Evolutionary conservation across 2,888 invertebrate genomes (phyloP).

Genomic region (Drosophila neutralis): DNA sequence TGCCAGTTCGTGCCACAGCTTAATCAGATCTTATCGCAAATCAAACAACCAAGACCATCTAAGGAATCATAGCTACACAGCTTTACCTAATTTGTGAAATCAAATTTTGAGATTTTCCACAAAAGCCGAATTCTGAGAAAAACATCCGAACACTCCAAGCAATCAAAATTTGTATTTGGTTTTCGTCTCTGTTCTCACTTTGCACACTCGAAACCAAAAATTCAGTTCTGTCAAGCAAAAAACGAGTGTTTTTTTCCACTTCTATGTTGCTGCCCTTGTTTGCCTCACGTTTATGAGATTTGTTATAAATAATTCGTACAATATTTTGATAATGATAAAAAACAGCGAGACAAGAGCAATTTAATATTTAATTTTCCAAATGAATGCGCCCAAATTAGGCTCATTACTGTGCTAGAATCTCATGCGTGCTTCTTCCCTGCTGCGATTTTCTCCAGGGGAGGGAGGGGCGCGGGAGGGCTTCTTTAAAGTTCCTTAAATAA

Average conservation of each 20-base stretch:
- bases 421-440: slow-evolving; percentile 30
- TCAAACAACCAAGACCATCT: not conserved
- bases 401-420: slow-evolving; percentile 59
- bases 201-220: slow-evolving; percentile 8
- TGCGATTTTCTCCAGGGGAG: slow-evolving; percentile 5
- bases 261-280: slow-evolving; percentile 24
- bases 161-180: not conserved
- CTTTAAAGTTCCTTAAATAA: slow-evolving; percentile 54
- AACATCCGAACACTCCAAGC: not conserved
- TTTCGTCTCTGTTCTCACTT: not conserved
- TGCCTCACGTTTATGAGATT: slow-evolving; percentile 69
- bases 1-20: not conserved
- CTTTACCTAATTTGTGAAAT: slow-evolving; percentile 7
- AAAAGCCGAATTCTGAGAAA: slow-evolving; percentile 14
- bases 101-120: not conserved
- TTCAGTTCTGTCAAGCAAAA: slow-evolving; percentile 29
- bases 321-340: slow-evolving; percentile 39
- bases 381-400: slow-evolving; percentile 78
- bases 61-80: not conserved
- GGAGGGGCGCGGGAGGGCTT: not conserved
- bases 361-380: slow-evolving; percentile 81
- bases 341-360: slow-evolving; percentile 74
- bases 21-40: not conserved
- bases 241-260: slow-evolving; percentile 10
- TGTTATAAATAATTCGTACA: slow-evolving; percentile 66